phyloP scores from a whole-genome alignment of 2,888 invertebrate genomes.

The Criorhina ranunculi region DNA sequence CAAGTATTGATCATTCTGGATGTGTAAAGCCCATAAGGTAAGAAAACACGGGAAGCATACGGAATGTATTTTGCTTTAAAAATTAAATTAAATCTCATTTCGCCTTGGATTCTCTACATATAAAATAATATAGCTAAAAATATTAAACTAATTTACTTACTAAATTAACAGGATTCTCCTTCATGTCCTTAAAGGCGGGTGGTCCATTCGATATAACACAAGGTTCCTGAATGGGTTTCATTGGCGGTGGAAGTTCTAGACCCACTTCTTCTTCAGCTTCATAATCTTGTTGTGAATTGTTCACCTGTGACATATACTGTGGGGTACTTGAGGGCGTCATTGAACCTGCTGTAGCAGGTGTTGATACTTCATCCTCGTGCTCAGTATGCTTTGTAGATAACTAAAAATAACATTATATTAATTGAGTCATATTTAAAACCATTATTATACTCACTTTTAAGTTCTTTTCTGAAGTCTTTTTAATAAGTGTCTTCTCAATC shows the following conservation, averaged over 20 bases:
- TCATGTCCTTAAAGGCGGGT: constrained; percentile 84
- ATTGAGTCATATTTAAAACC: constrained; percentile 16
- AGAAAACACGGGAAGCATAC: not conserved
- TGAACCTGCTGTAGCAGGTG: constrained; percentile 76
- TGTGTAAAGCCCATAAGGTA: constrained; percentile 3
- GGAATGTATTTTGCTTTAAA: constrained; percentile 2
- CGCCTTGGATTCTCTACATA: constrained; percentile 2
- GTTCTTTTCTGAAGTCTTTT: constrained; percentile 93
- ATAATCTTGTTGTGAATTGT: constrained; percentile 81
- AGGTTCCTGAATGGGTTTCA: constrained; percentile 95
- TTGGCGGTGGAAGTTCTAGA: constrained; percentile 96
- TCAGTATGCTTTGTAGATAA: constrained; percentile 84
- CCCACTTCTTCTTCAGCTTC: constrained; percentile 91
- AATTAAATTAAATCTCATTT: not conserved
- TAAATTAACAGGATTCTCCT: constrained; percentile 87
- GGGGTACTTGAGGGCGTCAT: constrained; percentile 77
- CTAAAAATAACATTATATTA: constrained; percentile 66
- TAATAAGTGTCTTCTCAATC: constrained; percentile 88
- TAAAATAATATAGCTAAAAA: too few relatives aligned
- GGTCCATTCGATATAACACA: constrained; percentile 84
- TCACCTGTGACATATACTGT: constrained; percentile 85
- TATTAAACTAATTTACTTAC: constrained; percentile 83
- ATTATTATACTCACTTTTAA: constrained; percentile 88
- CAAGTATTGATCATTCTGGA: not conserved
- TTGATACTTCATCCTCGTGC: constrained; percentile 81